Percentiles rank a stretch among this genome's conserved stretches.
These are phyloP conservation scores for Palythoa grandiflora DNA, from an alignment of 92 coral and sea anemone genomes.

Conservation along the genomic window DNA sequence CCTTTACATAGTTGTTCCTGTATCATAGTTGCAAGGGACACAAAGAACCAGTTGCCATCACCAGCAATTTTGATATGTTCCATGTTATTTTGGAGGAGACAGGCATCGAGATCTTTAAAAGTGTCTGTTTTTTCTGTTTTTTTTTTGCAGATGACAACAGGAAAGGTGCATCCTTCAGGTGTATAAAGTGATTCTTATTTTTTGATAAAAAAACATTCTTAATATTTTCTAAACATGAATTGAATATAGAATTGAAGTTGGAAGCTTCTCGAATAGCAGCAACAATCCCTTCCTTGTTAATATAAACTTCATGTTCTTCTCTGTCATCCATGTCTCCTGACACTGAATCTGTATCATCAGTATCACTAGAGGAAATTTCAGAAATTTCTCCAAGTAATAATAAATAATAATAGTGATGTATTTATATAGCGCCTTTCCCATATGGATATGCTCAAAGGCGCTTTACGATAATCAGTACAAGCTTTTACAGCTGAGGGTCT, in stretches of 20 bases:
- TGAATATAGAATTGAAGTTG: slow-evolving; percentile 54
- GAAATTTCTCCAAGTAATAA: no score
- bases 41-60: neutral
- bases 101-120: neutral
- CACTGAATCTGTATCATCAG: no score
- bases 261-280: slow-evolving; percentile 64
- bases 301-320: slow-evolving; percentile 32
- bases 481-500: no score
- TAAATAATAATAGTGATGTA: no score
- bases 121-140: neutral
- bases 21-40: neutral
- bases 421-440: no score
- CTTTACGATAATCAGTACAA: no score
- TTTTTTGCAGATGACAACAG: slow-evolving; percentile 39
- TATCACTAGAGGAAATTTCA: no score
- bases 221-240: slow-evolving; percentile 48
- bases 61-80: neutral
- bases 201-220: slow-evolving; percentile 49
- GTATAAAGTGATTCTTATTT: slow-evolving; percentile 40
- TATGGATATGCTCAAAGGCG: no score
- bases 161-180: slow-evolving; percentile 53
- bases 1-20: neutral
- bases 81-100: neutral
- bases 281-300: slow-evolving; percentile 50
- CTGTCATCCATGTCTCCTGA: slow-evolving; percentile 11